Conservation (phyloP, 2,113 vertebrate genomes). For the Melanotaenia duboulayi region DNA sequence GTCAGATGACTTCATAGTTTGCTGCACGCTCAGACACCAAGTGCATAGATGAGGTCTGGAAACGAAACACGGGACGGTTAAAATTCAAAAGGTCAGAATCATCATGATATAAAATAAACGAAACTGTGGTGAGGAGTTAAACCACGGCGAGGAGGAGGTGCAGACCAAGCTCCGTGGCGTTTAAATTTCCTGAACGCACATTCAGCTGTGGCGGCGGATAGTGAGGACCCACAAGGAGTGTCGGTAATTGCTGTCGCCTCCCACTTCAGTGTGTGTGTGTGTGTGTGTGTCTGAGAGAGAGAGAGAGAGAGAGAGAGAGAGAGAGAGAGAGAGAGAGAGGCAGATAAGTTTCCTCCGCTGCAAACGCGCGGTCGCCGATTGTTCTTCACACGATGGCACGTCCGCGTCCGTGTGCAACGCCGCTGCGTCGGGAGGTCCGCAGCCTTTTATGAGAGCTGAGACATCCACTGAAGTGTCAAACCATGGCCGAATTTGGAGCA, state of each 20-base stretch:
- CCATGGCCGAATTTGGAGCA: constrained; percentile 73
- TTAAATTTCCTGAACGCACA: constrained; percentile 43
- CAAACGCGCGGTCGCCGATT: constrained; percentile 30
- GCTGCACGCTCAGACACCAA: not conserved
- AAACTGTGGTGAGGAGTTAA: not conserved
- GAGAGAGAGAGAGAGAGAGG: constrained; percentile 39
- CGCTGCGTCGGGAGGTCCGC: constrained; percentile 3
- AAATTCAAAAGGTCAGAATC: no score
- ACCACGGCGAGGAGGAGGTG: not conserved
- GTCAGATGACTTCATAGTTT: not conserved
- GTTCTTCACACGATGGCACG: constrained; percentile 56
- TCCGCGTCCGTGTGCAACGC: constrained; percentile 19
- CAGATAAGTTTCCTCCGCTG: constrained; percentile 60
- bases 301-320: constrained; percentile 18
- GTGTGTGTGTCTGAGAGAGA: constrained; percentile 6
- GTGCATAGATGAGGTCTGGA: not conserved
- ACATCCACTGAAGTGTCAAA: not conserved
- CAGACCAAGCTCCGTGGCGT: not conserved
- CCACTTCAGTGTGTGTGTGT: not conserved
- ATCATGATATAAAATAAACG: no score
- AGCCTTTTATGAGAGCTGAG: constrained; percentile 22
- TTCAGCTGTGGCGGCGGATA: constrained; percentile 31
- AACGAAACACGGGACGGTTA: not conserved
- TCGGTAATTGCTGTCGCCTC: constrained; percentile 35
- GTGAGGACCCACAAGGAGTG: constrained; percentile 49